These are phyloP conservation scores for Panopea generosa DNA, from an alignment of 2,888 invertebrate genomes.

Conservation along the genomic window DNA sequence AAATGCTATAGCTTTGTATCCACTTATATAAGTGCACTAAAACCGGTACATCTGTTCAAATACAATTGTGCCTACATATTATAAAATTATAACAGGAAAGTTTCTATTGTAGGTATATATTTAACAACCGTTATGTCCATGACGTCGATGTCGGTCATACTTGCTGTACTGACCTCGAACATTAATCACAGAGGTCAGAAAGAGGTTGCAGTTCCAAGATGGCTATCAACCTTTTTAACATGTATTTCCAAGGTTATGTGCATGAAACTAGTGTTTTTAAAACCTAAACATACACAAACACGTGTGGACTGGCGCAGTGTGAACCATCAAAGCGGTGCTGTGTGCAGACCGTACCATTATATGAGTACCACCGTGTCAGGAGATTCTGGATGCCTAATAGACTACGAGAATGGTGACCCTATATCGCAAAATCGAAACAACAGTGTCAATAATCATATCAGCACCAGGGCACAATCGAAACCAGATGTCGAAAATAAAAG, in stretches of 20 bases:
- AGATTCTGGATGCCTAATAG: constrained; percentile 78
- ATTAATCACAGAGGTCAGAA: constrained; percentile 81
- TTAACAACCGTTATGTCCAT: constrained; percentile 84
- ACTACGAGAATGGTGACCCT: constrained; percentile 74
- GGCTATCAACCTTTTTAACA: constrained; percentile 58
- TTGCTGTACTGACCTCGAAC: constrained; percentile 85
- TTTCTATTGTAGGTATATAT: constrained; percentile 81
- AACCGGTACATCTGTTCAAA: no score
- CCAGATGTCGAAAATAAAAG: constrained; percentile 38
- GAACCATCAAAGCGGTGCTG: background rate
- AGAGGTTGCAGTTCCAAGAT: constrained; percentile 68
- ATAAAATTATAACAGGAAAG: no score
- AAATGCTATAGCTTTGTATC: no score
- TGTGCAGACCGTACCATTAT: constrained; percentile 43
- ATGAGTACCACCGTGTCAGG: constrained; percentile 71
- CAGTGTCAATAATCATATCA: constrained; percentile 11
- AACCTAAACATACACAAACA: constrained; percentile 13
- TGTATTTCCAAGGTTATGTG: constrained; percentile 70
- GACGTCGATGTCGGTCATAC: constrained; percentile 83
- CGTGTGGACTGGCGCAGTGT: constrained; percentile 11
- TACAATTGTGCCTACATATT: no score
- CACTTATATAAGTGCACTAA: no score
- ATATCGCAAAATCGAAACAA: background rate
- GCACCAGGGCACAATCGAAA: constrained; percentile 17
- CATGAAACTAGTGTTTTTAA: constrained; percentile 67